Percentiles rank a stretch among this genome's conserved stretches.
These are phyloP conservation scores for Erannis defoliaria DNA, from an alignment of 2,888 invertebrate species.

Conservation along the genomic window DNA sequence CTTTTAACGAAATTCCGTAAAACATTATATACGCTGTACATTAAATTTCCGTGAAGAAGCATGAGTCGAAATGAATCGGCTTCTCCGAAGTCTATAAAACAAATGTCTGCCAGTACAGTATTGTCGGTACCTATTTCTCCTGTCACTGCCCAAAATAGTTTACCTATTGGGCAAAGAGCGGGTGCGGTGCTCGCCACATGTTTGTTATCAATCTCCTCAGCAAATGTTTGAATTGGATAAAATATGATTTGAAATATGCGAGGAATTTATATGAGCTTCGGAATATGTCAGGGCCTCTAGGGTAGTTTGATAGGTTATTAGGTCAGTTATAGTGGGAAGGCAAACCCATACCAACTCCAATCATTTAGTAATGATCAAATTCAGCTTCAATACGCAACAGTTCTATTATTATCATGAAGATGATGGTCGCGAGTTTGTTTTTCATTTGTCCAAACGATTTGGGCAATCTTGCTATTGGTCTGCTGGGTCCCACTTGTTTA, in stretches of 20 bases:
- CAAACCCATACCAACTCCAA: slow-evolving; percentile 1
- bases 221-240: slow-evolving; percentile 37
- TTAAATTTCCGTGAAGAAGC: slow-evolving; percentile 26
- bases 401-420: no score
- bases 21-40: slow-evolving; percentile 14
- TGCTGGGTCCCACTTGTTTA: no score
- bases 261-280: slow-evolving; percentile 10
- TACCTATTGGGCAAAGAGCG: slow-evolving; percentile 30
- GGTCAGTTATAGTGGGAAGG: background rate
- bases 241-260: slow-evolving; percentile 23
- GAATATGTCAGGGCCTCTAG: slow-evolving; percentile 4
- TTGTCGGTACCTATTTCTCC: slow-evolving; percentile 13
- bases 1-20: slow-evolving; percentile 7
- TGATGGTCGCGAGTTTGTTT: no score
- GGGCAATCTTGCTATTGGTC: no score
- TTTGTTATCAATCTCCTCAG: slow-evolving; percentile 33
- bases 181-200: slow-evolving; percentile 36
- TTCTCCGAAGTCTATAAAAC: slow-evolving; percentile 38
- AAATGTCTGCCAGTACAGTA: slow-evolving; percentile 8
- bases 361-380: background rate
- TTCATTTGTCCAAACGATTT: no score
- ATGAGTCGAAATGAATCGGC: slow-evolving; percentile 25
- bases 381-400: no score
- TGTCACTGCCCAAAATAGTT: slow-evolving; percentile 44
- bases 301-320: background rate